A percentile compares a stretch with the other conserved stretches of the same genome.
phyloP scores from a whole-genome alignment of 2,888 invertebrate genomes.

The Mythimna ferrago region DNA sequence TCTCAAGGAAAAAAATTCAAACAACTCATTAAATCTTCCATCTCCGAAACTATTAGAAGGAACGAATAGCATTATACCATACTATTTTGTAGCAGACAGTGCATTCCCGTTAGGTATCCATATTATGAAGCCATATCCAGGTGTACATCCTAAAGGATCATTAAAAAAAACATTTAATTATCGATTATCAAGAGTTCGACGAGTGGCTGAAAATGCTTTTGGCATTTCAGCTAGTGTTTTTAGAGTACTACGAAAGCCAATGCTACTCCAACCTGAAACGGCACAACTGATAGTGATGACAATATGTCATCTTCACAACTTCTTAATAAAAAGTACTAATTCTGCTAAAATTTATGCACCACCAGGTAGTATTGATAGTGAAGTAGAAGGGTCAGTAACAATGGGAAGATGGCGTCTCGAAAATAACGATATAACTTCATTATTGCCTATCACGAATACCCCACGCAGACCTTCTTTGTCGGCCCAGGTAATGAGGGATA shows the following conservation, averaged over 20 bases:
- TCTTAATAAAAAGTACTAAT: constrained; percentile 37
- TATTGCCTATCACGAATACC: constrained; percentile 45
- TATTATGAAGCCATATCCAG: constrained; percentile 50
- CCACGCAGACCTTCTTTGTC: constrained; percentile 27
- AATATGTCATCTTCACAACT: constrained; percentile 44
- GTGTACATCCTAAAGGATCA: constrained; percentile 25
- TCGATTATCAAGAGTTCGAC: constrained; percentile 41
- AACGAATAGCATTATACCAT: constrained; percentile 39
- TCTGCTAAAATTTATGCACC: constrained; percentile 47
- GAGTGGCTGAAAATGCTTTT: constrained; percentile 40
- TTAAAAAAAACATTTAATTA: constrained; percentile 41
- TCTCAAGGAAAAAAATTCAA: constrained; percentile 24
- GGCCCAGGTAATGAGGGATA: constrained; percentile 44
- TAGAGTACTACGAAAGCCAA: constrained; percentile 50
- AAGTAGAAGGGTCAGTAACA: constrained; percentile 38
- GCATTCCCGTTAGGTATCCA: constrained; percentile 42
- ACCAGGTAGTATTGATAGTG: constrained; percentile 39
- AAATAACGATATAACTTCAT: constrained; percentile 40
- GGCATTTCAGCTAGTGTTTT: constrained; percentile 46
- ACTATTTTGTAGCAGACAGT: constrained; percentile 45
- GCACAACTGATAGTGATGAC: constrained; percentile 45
- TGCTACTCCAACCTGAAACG: constrained; percentile 42
- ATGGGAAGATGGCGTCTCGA: constrained; percentile 38
- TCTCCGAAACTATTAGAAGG: constrained; percentile 42
- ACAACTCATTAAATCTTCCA: constrained; percentile 28